Evolutionary conservation across 2,113 vertebrate genomes (phyloP).

Genomic region (Pyrgilauda ruficollis): DNA sequence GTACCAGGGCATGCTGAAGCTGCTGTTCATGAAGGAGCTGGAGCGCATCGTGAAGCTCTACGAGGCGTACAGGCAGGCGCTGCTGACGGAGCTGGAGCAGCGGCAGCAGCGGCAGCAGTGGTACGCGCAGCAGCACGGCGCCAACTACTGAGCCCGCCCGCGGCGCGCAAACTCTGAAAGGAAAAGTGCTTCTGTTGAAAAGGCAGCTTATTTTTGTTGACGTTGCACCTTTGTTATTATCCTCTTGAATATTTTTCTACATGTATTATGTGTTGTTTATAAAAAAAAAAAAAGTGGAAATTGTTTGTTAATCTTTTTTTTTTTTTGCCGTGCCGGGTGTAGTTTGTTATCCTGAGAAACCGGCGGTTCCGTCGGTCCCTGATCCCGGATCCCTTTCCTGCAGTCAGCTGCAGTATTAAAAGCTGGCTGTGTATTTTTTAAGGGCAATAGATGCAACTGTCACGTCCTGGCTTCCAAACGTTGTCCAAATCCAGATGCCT

Average conservation of each 20-base stretch:
- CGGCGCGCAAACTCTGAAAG: not conserved
- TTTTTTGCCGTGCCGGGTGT: not conserved
- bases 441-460: not conserved
- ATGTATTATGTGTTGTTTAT: constrained; percentile 66
- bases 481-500: not conserved
- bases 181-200: constrained; percentile 59
- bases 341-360: constrained; percentile 38
- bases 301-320: not conserved
- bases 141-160: not conserved
- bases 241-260: constrained; percentile 68
- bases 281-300: not conserved
- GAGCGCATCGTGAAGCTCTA: constrained; percentile 97
- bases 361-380: not conserved
- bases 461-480: not conserved
- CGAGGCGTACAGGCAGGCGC: constrained; percentile 92
- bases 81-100: constrained; percentile 88
- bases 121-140: constrained; percentile 77
- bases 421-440: not conserved
- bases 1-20: constrained; percentile 98
- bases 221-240: constrained; percentile 70
- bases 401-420: not conserved
- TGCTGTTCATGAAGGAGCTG: constrained; percentile 99
- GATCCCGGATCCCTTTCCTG: not conserved
- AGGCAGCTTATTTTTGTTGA: constrained; percentile 72
- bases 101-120: constrained; percentile 94